These are phyloP conservation scores for Crioceris asparagi DNA, from an alignment of 2,888 invertebrate genomes.

Conservation along the genomic window DNA sequence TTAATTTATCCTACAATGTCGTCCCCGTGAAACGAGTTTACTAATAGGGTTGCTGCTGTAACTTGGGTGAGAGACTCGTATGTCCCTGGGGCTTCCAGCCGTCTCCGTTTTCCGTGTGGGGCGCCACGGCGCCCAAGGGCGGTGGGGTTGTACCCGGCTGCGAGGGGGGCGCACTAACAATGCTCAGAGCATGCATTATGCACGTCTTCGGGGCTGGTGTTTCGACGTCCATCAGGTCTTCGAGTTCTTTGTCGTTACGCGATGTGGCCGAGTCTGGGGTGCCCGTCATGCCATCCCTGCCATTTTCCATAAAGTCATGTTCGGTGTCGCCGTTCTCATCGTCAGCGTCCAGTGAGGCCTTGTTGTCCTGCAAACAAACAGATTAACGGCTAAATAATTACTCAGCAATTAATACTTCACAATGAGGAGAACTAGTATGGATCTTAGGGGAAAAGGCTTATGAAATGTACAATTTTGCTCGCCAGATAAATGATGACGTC, in stretches of 20 bases:
- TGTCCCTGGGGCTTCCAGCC: constrained; percentile 35
- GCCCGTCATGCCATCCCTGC: constrained; percentile 39
- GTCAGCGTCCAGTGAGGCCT: constrained; percentile 25
- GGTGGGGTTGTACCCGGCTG: constrained; percentile 32
- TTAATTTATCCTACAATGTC: constrained; percentile 18
- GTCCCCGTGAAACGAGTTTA: constrained; percentile 13
- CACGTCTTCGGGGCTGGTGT: constrained; percentile 39
- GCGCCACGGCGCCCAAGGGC: constrained; percentile 33
- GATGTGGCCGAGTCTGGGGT: constrained; percentile 44
- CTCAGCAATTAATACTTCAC: too few relatives aligned
- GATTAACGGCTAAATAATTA: too few relatives aligned
- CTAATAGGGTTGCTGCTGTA: constrained; percentile 34
- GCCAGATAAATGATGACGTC: too few relatives aligned
- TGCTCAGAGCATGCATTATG: constrained; percentile 45
- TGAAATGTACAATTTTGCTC: too few relatives aligned
- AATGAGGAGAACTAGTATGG: too few relatives aligned
- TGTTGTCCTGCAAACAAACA: constrained; percentile 30
- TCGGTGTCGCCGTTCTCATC: constrained; percentile 35
- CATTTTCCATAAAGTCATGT: constrained; percentile 41
- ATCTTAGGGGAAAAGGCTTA: too few relatives aligned
- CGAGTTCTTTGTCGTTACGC: constrained; percentile 43
- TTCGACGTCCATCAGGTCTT: constrained; percentile 43
- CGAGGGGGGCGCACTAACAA: constrained; percentile 40
- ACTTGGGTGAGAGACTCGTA: constrained; percentile 32
- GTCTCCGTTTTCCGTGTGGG: constrained; percentile 29